Base-by-base conservation (phyloP, 2,113 vertebrate genomes). In the Panthera uncia region DNA sequence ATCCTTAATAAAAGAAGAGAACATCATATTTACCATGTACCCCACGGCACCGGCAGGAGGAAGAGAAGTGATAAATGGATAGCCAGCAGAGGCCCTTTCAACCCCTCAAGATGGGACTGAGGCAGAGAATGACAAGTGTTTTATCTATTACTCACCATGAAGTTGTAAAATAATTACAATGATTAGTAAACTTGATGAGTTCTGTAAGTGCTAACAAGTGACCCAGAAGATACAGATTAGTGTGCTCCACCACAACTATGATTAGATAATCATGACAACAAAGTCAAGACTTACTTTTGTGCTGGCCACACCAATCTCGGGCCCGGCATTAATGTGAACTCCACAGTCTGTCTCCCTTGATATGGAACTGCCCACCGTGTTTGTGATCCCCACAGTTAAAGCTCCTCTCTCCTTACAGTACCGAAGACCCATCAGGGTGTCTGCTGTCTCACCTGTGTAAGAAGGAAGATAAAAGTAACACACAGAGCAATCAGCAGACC, bases 341-440 rank as follows among this genome's bases (percentile, higher is more conserved):
- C 99, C 99, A 12, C 99, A 99, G 94, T 99, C 99, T 0, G 99
- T 99, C 98, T 99, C 99, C 1, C 99, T 99, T 0, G 99, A 99
- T 96, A 99, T 99, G 69, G 99, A 99, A 98, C 99, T 99, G 98
- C 99, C 99, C 4, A 99, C 99, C 0, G 99, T 99, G 98, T 99
- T 99, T n/a, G 99, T 99, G 97, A 99, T 98, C 27, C 99, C 99
- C 38, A 99, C 99, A 0, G 99, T 99, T 80, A 99, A 98, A 89
- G 99, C 99, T 5, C 99, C 99, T 89, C 99, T 98, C 98, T 99
- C 99, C 92, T 99, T 99, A 98, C 99, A 99, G 98, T 99, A 99
- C 12, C 99, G 99, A 29, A 99, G 99, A 4, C 98, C 99, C 99
- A 99, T 99, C 96, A 99, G 97, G 3, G 99, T 99, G 97, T 99